Percentiles rank a stretch among this genome's conserved stretches.
Conservation (phyloP, 2,797 vertebrate species). For the Hoplostethus mediterraneus region DNA sequence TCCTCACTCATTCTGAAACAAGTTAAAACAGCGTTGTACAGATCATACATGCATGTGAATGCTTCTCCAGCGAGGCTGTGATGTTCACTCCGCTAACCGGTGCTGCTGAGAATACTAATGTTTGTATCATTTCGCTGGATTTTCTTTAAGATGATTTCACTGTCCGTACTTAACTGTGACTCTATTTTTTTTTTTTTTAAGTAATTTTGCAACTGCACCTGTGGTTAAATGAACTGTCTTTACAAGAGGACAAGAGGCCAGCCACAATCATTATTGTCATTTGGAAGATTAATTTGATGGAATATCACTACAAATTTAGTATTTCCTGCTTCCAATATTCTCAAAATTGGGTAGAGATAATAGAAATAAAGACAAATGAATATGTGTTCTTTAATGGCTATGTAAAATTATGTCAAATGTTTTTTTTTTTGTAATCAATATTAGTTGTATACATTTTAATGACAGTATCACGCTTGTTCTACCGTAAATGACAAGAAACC, state of each 20-base stretch:
- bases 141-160: slow-evolving; percentile 21
- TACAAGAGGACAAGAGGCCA: slow-evolving; percentile 9
- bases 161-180: slow-evolving; percentile 42
- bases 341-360: slow-evolving; percentile 19
- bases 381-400: neutral
- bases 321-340: neutral
- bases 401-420: neutral
- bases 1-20: slow-evolving; percentile 4
- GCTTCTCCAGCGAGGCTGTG: slow-evolving; percentile 18
- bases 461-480: neutral
- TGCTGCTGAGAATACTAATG: slow-evolving; percentile 50
- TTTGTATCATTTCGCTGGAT: slow-evolving; percentile 8
- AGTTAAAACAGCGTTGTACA: slow-evolving; percentile 35
- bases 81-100: slow-evolving; percentile 32
- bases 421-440: slow-evolving; percentile 14
- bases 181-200: slow-evolving; percentile 13
- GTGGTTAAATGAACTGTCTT: slow-evolving; percentile 1
- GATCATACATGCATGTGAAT: slow-evolving; percentile 7
- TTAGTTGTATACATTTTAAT: neutral
- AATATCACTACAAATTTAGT: neutral
- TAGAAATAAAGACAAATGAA: slow-evolving; percentile 21
- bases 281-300: neutral
- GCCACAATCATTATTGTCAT: neutral
- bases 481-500: slow-evolving; percentile 2
- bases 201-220: slow-evolving; percentile 14